Percentiles rank a stretch among this genome's conserved stretches.
phyloP scores from a whole-genome alignment of 2,888 invertebrate genomes.

The Notocelia uddmanniana region DNA sequence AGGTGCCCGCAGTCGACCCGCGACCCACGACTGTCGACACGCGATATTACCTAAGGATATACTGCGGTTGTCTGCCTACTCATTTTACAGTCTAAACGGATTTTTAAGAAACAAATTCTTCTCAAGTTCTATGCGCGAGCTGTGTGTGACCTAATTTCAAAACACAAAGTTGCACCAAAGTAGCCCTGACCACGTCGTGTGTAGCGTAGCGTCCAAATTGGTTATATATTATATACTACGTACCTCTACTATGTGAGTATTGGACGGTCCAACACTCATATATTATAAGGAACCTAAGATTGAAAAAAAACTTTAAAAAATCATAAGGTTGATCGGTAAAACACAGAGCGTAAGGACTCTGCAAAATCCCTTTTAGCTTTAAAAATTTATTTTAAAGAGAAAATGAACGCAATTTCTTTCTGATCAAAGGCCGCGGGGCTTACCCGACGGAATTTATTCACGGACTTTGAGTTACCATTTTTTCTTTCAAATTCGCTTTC shows the following conservation, averaged over 20 bases:
- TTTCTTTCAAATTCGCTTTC: slow-evolving; percentile 6
- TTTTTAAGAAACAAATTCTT: too few relatives aligned
- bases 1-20: too few relatives aligned
- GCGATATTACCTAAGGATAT: slow-evolving; percentile 3
- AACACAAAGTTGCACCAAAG: slow-evolving; percentile 12
- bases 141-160: slow-evolving; percentile 14
- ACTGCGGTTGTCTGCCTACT: slow-evolving; percentile 17
- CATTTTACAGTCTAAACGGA: background rate
- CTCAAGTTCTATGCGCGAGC: background rate
- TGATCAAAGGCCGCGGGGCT: slow-evolving; percentile 1
- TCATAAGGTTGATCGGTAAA: background rate
- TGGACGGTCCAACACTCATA: too few relatives aligned
- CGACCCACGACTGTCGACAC: background rate
- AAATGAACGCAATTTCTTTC: slow-evolving; percentile 5
- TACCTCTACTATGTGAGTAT: too few relatives aligned
- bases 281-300: too few relatives aligned
- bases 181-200: background rate
- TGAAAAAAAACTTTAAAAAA: background rate
- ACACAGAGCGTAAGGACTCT: too few relatives aligned
- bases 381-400: slow-evolving; percentile 1
- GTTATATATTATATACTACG: too few relatives aligned
- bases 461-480: background rate
- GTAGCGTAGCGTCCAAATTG: slow-evolving; percentile 1
- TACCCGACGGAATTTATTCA: slow-evolving; percentile 23
- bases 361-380: background rate